These are phyloP conservation scores for Pseudopleuronectes americanus DNA, from an alignment of 2,797 vertebrate genomes.

Conservation along the genomic window DNA sequence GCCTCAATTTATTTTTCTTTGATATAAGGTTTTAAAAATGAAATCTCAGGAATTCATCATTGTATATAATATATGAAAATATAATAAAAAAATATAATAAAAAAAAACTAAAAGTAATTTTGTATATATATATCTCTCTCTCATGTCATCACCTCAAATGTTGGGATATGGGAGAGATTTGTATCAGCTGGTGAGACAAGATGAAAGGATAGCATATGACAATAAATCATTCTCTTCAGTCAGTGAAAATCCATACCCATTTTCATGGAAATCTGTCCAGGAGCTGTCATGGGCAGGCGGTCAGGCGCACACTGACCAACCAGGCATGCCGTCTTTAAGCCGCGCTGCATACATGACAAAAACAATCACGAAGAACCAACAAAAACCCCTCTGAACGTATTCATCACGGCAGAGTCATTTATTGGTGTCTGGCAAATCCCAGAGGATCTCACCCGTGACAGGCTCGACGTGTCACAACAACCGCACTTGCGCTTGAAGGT, in stretches of 20 bases:
- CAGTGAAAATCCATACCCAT: conserved; percentile 43
- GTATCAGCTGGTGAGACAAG: conserved; percentile 27
- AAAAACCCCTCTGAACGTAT: conserved; percentile 44
- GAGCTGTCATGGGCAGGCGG: conserved; percentile 34
- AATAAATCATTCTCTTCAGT: conserved; percentile 37
- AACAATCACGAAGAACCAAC: conserved; percentile 35
- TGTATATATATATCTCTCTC: not conserved
- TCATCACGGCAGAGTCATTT: conserved; percentile 42
- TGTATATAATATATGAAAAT: not conserved
- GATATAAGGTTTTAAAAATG: too few relatives aligned
- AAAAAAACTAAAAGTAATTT: not conserved
- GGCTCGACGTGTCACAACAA: conserved; percentile 47
- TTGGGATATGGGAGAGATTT: conserved; percentile 8
- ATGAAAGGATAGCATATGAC: conserved; percentile 38
- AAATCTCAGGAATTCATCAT: too few relatives aligned
- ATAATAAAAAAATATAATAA: not conserved
- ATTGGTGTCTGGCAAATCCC: conserved; percentile 58
- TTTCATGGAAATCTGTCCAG: conserved; percentile 43
- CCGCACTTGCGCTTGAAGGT: conserved; percentile 46
- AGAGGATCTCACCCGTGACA: conserved; percentile 52
- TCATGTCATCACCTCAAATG: conserved; percentile 11
- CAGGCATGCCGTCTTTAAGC: conserved; percentile 30
- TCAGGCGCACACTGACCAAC: conserved; percentile 31
- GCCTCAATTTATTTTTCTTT: too few relatives aligned
- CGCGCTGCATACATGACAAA: conserved; percentile 21